phyloP scores from a whole-genome alignment of 2,113 vertebrate genomes.

The human (Homo sapiens) region GRCh38 chr1:155965501-155966000 shows the following conservation, averaged over 20 bases:
- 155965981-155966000: background rate
- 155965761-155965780: constrained; percentile 68
- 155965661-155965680: constrained; percentile 90
- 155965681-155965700: constrained; percentile 90
- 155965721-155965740: constrained; percentile 94
- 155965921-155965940: background rate
- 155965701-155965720: constrained; percentile 91
- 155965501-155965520: background rate
- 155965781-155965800: no score
- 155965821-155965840: background rate
- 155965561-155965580: background rate
- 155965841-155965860: background rate
- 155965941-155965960: background rate
- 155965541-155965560: background rate
- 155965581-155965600: background rate
- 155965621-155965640: constrained; percentile 92
- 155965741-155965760: constrained; percentile 88
- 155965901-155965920: background rate
- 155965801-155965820: background rate
- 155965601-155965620: background rate
- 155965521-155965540: background rate
- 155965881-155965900: background rate
- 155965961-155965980: background rate
- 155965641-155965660: constrained; percentile 96
- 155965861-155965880: background rate